phyloP scores from a whole-genome alignment of 2,888 invertebrate species.

The Drosophila anomalata region DNA sequence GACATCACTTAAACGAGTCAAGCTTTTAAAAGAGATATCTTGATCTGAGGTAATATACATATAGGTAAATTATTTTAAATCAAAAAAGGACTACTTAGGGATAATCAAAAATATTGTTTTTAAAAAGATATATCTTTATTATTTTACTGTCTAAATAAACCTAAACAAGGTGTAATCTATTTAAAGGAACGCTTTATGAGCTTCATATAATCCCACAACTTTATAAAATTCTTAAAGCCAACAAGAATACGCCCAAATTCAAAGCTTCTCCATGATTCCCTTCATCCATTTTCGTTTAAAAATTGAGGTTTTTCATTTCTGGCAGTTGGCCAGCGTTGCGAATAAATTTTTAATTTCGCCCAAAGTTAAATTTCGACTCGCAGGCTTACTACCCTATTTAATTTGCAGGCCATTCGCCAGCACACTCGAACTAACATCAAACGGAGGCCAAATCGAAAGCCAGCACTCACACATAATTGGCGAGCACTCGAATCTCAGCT shows the following conservation, averaged over 20 bases:
- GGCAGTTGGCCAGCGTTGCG: slow-evolving; percentile 9
- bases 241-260: neutral
- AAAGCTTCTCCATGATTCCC: neutral
- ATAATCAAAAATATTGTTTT: no score
- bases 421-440: slow-evolving; percentile 53
- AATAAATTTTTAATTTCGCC: slow-evolving; percentile 40
- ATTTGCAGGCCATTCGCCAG: slow-evolving; percentile 30
- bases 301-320: slow-evolving; percentile 9
- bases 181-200: no score
- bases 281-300: neutral
- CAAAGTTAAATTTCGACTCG: slow-evolving; percentile 28
- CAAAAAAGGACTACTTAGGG: neutral
- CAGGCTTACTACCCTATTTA: slow-evolving; percentile 29
- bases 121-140: no score
- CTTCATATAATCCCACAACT: no score
- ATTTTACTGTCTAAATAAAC: no score
- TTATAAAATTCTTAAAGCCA: neutral
- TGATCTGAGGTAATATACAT: slow-evolving; percentile 30
- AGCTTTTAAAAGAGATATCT: slow-evolving; percentile 27
- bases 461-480: slow-evolving; percentile 73
- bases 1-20: slow-evolving; percentile 45
- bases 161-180: no score
- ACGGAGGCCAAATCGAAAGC: slow-evolving; percentile 32
- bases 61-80: neutral
- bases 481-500: slow-evolving; percentile 44